Evolutionary conservation across 2,113 vertebrate species (phyloP), one percentile per base, ranked within the genome.

Genomic region (Brachyhypopomus occidentalis): DNA sequence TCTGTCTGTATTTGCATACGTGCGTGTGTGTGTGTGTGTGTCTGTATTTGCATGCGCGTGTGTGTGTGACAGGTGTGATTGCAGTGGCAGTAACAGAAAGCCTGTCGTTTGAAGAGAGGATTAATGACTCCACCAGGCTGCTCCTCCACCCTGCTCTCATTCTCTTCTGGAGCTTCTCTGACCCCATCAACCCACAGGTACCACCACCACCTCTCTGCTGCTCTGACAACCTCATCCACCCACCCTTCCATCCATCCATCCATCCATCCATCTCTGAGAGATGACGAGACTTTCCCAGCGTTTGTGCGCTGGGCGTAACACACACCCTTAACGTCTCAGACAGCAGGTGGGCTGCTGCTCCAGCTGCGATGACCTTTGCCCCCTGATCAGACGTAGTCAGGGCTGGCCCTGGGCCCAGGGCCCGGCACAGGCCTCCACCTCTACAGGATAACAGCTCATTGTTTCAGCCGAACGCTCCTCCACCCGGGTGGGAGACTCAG

Each of bases 161-260:
- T 88, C 87, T 96, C 85, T 89, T 98, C 88, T 98, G 94, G 92
- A 95, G 92, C 80, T 92, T 97, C 86, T 93, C 90, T 1, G 92
- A 97, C 63, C 94, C 95, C 38, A 86, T 90, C n/a, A 90, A 93
- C 55, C 94, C 96, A 62, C 95, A 96, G 95, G 97, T 98, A 95
- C 67, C 45, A 2, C 45, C 9, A 6, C 41, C 41, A 45, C 41
- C 5, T 11, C 41, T 45, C 41, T 45, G 9, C 41, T 30, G 30
- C 30, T 30, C 30, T 30, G n/a, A 62, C 58, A n/a, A n/a, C n/a
- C n/a, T n/a, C n/a, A 62, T 17, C 22, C 72, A 63, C 56, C 2
- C 66, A 71, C 41, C 12, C 66, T 6, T 38, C 27, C 30, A 41
- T 59, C 6, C 55, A 79, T n/a, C 30, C 60, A 66, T n/a, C 17